Evolutionary conservation across 53 echinoderm and acorn worm genomes (phyloP).

Genomic region (Stichopus horrens): DNA sequence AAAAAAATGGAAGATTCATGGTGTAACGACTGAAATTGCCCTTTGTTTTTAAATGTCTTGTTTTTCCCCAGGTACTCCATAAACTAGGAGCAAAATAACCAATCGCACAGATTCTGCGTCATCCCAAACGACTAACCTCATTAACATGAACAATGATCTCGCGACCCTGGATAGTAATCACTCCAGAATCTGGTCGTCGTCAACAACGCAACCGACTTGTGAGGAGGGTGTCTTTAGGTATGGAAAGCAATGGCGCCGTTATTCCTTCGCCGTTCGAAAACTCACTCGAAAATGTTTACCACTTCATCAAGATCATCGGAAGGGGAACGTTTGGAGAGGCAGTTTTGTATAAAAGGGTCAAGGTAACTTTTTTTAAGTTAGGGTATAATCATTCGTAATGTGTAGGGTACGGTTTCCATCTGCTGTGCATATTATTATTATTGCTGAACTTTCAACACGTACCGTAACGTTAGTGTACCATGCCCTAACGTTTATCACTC

Average conservation of each 20-base stretch:
- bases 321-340: constrained; percentile 82
- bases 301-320: constrained; percentile 64
- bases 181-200: background rate
- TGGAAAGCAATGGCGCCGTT: constrained; percentile 18
- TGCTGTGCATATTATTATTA: too few relatives aligned
- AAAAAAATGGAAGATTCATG: too few relatives aligned
- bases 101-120: background rate
- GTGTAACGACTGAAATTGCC: too few relatives aligned
- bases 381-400: too few relatives aligned
- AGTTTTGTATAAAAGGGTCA: constrained; percentile 65
- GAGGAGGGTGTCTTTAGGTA: background rate
- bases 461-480: too few relatives aligned
- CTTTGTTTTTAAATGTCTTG: too few relatives aligned
- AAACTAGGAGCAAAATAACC: too few relatives aligned
- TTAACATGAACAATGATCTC: background rate
- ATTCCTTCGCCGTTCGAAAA: constrained; percentile 1
- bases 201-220: constrained; percentile 3
- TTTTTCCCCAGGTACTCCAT: background rate
- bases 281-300: constrained; percentile 65
- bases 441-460: too few relatives aligned
- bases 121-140: background rate
- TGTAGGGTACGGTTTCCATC: too few relatives aligned
- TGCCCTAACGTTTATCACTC: too few relatives aligned
- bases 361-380: constrained; percentile 41
- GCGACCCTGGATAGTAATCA: constrained; percentile 28